Base-by-base conservation (phyloP, 2,797 vertebrate species). In the Chelmon rostratus region DNA sequence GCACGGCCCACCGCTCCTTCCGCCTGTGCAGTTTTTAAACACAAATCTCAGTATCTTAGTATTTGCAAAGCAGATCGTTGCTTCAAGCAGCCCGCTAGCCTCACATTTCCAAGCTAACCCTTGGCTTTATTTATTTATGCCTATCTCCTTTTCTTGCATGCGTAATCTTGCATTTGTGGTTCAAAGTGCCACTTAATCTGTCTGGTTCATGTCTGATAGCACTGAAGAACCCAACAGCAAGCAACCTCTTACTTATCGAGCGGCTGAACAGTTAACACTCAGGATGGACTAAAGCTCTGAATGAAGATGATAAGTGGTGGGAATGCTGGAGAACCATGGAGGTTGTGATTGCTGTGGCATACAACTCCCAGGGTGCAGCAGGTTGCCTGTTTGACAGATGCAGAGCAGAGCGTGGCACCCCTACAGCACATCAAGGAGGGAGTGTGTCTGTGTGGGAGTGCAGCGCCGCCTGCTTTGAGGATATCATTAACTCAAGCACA, bases 401-500 rank as follows among this genome's bases (percentile, higher is more conserved):
- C 77, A 68, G 68, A 86, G 83, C 80, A 57, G 57, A 68, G 58
- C 4, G 19, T 15, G 42, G 42, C 74, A 70, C 5, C 58, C 70
- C 59, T 37, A 37, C 54, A 73, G 80, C 75, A 71, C 76, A 85
- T 82, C 57, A 37, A 78, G 67, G 57, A 74, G 46, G 11, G 25
- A 72, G 49, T 53, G 18, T 49, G 61, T 76, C 50, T 68, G 69
- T 67, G 70, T 46, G 40, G 68, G 70, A 70, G 84, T 18, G 46
- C 63, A 77, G 82, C 70, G 72, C 67, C 68, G 84, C 58, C 58
- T 64, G 71, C 64, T 88, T 76, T 70, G 37, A 79, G 77, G 77
- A 79, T 80, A 66, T 85, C 76, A 88, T 76, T 73, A 87, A 69
- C 61, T 78, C 56, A 74, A 37, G 74, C 57, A 78, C 61, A 83